Conservation (phyloP, 2,797 vertebrate species). For the Amblyraja radiata region DNA sequence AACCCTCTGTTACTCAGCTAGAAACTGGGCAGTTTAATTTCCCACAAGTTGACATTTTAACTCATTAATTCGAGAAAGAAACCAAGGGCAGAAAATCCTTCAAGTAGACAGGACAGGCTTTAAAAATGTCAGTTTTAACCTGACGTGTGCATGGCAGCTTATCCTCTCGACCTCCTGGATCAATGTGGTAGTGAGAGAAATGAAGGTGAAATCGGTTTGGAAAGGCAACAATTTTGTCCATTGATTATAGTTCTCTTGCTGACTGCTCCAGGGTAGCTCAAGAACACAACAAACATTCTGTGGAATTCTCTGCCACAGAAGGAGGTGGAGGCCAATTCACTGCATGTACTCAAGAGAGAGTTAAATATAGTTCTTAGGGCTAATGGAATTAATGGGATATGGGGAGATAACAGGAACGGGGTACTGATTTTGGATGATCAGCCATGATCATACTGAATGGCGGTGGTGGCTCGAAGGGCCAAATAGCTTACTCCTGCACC, state of each 20-base stretch:
- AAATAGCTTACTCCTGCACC: too few relatives aligned
- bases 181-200: neutral
- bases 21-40: neutral
- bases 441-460: too few relatives aligned
- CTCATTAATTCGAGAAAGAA: neutral
- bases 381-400: too few relatives aligned
- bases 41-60: neutral
- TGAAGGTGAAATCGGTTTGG: neutral
- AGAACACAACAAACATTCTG: too few relatives aligned
- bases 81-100: neutral
- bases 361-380: too few relatives aligned
- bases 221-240: neutral
- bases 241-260: neutral
- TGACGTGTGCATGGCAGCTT: neutral
- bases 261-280: neutral
- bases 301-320: too few relatives aligned
- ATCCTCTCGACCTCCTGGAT: neutral
- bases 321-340: too few relatives aligned
- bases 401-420: too few relatives aligned
- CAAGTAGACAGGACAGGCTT: neutral
- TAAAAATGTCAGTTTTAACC: neutral
- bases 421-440: too few relatives aligned
- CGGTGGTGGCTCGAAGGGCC: too few relatives aligned
- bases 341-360: too few relatives aligned
- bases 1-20: neutral